Percentiles rank a stretch among this genome's conserved stretches.
These are phyloP conservation scores for Centropus bengalensis DNA, from an alignment of 2,113 vertebrate genomes.

Conservation along the genomic window DNA sequence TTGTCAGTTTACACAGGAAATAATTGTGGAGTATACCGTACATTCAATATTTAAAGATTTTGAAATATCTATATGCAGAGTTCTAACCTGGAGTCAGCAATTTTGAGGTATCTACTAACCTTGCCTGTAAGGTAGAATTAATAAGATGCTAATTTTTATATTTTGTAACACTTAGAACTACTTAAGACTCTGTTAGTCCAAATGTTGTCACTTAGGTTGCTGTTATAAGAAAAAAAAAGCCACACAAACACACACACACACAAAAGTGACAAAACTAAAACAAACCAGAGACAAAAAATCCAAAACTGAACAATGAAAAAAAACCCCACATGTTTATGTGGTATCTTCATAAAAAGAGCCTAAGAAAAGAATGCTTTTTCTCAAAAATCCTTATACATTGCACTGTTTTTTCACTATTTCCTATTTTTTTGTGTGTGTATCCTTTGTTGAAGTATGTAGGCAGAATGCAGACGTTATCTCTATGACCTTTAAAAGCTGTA, in stretches of 20 bases:
- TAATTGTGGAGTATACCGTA: not conserved
- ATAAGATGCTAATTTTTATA: too few relatives aligned
- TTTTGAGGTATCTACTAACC: too few relatives aligned
- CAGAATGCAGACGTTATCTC: not conserved
- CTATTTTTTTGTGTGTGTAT: not conserved
- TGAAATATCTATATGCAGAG: too few relatives aligned
- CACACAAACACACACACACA: too few relatives aligned
- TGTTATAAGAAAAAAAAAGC: not conserved
- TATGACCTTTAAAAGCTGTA: not conserved
- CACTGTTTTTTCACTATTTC: not conserved
- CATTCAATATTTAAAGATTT: not conserved
- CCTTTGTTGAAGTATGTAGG: not conserved
- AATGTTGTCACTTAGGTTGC: not conserved
- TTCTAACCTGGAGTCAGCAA: too few relatives aligned
- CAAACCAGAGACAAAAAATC: not conserved
- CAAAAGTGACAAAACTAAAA: too few relatives aligned
- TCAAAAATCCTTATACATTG: not conserved
- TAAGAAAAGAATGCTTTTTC: not conserved
- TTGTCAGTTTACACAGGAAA: not conserved
- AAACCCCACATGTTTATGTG: rapidly evolving
- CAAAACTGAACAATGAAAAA: not conserved
- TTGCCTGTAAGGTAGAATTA: too few relatives aligned
- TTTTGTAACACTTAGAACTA: not conserved
- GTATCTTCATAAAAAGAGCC: not conserved
- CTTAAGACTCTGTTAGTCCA: not conserved